These are phyloP conservation scores for Frieseomelitta varia DNA, from an alignment of 1,140 invertebrate genomes.

Conservation along the genomic window DNA sequence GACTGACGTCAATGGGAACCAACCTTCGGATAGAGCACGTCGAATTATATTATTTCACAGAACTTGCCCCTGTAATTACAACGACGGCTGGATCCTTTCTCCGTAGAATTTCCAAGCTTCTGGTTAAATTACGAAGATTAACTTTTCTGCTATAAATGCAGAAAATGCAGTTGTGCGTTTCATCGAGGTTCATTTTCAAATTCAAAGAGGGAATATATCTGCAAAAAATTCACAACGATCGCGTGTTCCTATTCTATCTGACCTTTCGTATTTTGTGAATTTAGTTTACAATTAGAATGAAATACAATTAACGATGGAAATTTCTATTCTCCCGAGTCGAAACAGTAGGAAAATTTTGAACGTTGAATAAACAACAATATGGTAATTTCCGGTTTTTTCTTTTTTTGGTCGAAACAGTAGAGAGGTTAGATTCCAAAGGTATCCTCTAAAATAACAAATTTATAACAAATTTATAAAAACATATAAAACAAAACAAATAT, in stretches of 20 bases:
- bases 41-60: conserved; percentile 53
- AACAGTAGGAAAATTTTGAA: not conserved
- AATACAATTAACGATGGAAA: not conserved
- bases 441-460: too few relatives aligned
- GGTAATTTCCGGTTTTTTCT: too few relatives aligned
- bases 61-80: conserved; percentile 28
- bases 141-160: not conserved
- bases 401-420: too few relatives aligned
- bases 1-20: conserved; percentile 64
- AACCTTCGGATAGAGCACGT: conserved; percentile 45
- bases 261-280: not conserved
- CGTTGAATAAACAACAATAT: not conserved
- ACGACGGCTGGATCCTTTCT: not conserved
- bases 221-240: too few relatives aligned
- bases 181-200: not conserved
- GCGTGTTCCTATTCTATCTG: too few relatives aligned
- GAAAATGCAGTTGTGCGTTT: not conserved
- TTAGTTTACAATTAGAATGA: not conserved
- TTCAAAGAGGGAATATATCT: not conserved
- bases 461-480: too few relatives aligned
- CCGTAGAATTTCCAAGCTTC: not conserved
- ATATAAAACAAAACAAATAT: too few relatives aligned
- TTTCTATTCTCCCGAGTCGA: too few relatives aligned
- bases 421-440: not conserved
- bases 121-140: not conserved